Evolutionary conservation across 1,140 invertebrate species (phyloP), one percentile per base, ranked within the genome.

Genomic region (Drosophila simulans): DNA sequence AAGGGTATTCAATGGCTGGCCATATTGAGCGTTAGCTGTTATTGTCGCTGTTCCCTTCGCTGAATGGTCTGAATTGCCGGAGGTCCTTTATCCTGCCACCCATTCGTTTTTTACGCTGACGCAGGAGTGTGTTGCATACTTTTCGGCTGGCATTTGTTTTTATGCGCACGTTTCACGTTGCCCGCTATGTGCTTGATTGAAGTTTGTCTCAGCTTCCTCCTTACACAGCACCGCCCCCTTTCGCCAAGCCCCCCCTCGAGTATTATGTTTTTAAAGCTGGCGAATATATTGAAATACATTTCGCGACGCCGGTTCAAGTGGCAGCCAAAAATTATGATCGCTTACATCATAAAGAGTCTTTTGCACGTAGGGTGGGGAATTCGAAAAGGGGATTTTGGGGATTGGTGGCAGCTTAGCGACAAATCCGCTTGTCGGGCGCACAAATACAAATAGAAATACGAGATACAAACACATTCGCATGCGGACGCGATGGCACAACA

Each of bases 101-200:
- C 31, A 10, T 69, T 56, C 42, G 11, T 39, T 56, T 72, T 74
- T 82, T 79, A 43, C 57, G 75, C 80, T 83, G 80, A 83, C 70
- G 70, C 71, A 79, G 82, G 63, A 58, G 77, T 74, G 79, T 82
- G 79, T 82, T 82, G 80, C 80, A 82, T 82, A 79, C 78, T 83
- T 84, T 80, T 85, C 66, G 77, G 63, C 72, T 80, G 77, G 60
- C 68, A 85, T 80, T 85, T 80, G 73, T 85, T 85, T 85, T 85
- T 85, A 77, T 85, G 77, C 68, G 66, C 66, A 65, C 81, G 66
- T 80, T 77, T 77, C 74, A 54, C 55, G 57, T 63, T 57, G 35
- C 37, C 42, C 51, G 45, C 68, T 74, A 74, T 76, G 62, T 76
- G 74, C 77, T 64, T 76, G 71, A 80, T 65, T 80, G 70, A 81